These are phyloP conservation scores for Notodonta ziczac DNA, from an alignment of 2,888 invertebrate species.

Conservation along the genomic window DNA sequence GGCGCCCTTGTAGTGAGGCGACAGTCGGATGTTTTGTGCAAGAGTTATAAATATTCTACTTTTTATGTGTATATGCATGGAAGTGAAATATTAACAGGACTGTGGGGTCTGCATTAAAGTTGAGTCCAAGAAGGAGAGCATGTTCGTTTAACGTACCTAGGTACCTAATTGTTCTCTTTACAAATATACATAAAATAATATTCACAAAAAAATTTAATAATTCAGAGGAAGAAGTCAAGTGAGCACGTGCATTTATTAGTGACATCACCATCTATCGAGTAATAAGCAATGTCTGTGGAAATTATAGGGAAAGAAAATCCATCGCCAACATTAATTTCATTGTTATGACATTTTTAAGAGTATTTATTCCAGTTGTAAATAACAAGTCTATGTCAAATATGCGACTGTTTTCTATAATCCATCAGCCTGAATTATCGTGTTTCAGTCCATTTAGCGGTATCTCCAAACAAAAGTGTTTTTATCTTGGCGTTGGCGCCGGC, in stretches of 20 bases:
- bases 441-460: constrained; percentile 45
- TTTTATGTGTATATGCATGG: neutral
- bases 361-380: neutral
- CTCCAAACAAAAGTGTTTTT: constrained; percentile 55
- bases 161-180: too few relatives aligned
- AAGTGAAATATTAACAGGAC: neutral
- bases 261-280: too few relatives aligned
- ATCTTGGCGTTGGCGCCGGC: constrained; percentile 60
- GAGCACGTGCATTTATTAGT: too few relatives aligned
- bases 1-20: constrained; percentile 54
- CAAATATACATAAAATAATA: too few relatives aligned
- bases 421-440: constrained; percentile 36
- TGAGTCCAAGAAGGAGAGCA: too few relatives aligned
- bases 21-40: constrained; percentile 38
- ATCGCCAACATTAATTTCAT: too few relatives aligned
- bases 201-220: too few relatives aligned
- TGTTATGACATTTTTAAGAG: neutral
- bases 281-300: too few relatives aligned
- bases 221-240: too few relatives aligned
- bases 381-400: neutral
- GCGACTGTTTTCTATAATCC: constrained; percentile 33
- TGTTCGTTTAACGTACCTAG: too few relatives aligned
- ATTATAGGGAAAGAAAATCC: too few relatives aligned
- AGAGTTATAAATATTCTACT: constrained; percentile 31
- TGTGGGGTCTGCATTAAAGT: neutral